A percentile compares a stretch with the other conserved stretches of the same genome.
These are phyloP conservation scores for Dryobota labecula DNA, from an alignment of 2,888 invertebrate genomes.

Conservation along the genomic window DNA sequence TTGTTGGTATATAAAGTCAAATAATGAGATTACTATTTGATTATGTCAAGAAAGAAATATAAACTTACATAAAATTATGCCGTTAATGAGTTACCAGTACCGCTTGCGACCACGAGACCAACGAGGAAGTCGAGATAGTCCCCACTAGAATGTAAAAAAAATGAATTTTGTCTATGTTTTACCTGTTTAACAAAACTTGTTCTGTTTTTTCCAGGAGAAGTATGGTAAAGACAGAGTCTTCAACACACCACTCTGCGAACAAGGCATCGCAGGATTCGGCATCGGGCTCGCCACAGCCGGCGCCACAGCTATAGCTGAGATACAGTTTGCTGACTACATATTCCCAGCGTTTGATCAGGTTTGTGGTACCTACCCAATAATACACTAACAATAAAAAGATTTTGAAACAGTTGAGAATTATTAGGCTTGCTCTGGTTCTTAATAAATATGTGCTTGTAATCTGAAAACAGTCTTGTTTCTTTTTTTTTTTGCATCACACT, in stretches of 20 bases:
- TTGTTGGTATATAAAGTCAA: too few relatives aligned
- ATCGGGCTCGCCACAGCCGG: slow-evolving; percentile 98
- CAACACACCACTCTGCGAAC: slow-evolving; percentile 98
- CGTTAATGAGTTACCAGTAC: too few relatives aligned
- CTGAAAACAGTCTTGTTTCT: neutral
- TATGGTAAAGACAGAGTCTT: slow-evolving; percentile 98
- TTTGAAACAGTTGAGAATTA: neutral
- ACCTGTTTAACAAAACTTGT: neutral
- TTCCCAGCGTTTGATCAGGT: slow-evolving; percentile 99
- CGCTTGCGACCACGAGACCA: too few relatives aligned
- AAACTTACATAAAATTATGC: too few relatives aligned
- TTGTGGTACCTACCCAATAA: slow-evolving; percentile 5
- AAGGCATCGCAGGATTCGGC: slow-evolving; percentile 99
- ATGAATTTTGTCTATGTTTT: neutral
- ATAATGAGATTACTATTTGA: too few relatives aligned
- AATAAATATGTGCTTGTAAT: neutral
- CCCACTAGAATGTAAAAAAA: neutral
- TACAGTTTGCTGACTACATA: slow-evolving; percentile 99
- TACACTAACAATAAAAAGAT: too few relatives aligned
- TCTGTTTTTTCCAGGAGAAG: slow-evolving; percentile 91
- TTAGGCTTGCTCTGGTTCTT: neutral
- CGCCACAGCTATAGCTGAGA: slow-evolving; percentile 98
- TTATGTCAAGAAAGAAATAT: too few relatives aligned
- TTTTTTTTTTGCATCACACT: neutral
- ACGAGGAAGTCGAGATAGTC: too few relatives aligned